Percentiles rank a stretch among this genome's conserved stretches.
Conservation (phyloP, 2,113 vertebrate species). For the Ahaetulla prasina region DNA sequence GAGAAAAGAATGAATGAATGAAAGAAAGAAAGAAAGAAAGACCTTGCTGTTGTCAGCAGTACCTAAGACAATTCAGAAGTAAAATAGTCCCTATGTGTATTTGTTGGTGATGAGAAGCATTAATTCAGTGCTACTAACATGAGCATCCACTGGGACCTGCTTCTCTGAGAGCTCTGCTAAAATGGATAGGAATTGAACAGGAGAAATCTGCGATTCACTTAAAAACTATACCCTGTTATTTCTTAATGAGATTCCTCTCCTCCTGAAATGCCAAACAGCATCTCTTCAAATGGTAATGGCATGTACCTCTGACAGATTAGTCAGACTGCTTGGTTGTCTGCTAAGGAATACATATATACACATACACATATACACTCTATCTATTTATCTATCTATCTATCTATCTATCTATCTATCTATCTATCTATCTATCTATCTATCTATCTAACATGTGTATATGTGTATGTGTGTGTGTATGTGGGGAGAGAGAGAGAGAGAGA, state of each 20-base stretch:
- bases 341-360: not conserved
- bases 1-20: not conserved
- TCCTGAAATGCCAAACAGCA: not conserved
- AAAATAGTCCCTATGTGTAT: not conserved
- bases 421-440: too few relatives aligned
- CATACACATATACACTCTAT: too few relatives aligned
- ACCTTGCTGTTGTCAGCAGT: not conserved
- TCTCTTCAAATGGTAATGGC: not conserved
- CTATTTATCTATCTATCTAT: too few relatives aligned
- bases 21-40: not conserved
- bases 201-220: not conserved
- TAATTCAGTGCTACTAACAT: conserved; percentile 10
- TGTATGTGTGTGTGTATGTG: too few relatives aligned
- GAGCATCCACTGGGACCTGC: not conserved
- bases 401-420: too few relatives aligned
- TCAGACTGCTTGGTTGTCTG: not conserved
- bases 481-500: too few relatives aligned
- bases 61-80: not conserved
- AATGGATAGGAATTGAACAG: not conserved
- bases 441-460: too few relatives aligned
- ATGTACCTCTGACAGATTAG: not conserved
- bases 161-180: not conserved
- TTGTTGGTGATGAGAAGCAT: not conserved
- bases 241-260: not conserved
- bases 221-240: not conserved